Evolutionary conservation across 2,113 vertebrate genomes (phyloP), one percentile per base, ranked within the genome.

Genomic region (Cynopterus brachyotis): DNA sequence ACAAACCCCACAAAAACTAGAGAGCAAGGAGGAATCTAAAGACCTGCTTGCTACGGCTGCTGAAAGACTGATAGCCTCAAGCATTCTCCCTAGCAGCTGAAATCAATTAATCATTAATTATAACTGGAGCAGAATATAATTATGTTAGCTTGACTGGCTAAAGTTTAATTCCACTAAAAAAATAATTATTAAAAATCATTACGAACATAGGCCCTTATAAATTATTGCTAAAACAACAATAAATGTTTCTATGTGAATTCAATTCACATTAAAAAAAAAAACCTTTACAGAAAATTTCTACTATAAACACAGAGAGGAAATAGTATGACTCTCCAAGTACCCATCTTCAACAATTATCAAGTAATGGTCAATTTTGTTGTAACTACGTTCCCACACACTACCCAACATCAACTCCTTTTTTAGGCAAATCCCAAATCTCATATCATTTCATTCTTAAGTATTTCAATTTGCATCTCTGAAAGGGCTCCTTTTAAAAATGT

Each of bases 41-140:
- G 69, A 62, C 42, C 83, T 26, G 35, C 47, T 78, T 72, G 5
- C 20, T 37, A 87, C n/a, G 37, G 72, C 3, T 66, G 45, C 53
- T 75, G 24, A 86, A 78, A 93, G 62, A 96, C 83, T 45, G 88
- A 95, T 6, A 47, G 59, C 37, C 94, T 84, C 80, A 90, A 81
- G 69, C 80, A 79, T 64, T 96, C 22, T 89, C 89, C 60, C 76
- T 69, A 32, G 35, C 64, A 85, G 50, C 82, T 84, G 35, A 78
- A 95, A 93, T 92, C 95, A 96, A 95, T 92, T 92, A 83, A 95
- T 96, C 81, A 96, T 70, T 96, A 81, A 91, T 42, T 78, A 78
- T 80, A 97, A 97, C 70, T 96, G 82, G 96, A 96, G 86, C 94
- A 96, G 96, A 98, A 97, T 95, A 95, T 93, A 96, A 96, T 95